phyloP scores from a whole-genome alignment of 2,797 vertebrate species.

The Sebastes elongatus region DNA sequence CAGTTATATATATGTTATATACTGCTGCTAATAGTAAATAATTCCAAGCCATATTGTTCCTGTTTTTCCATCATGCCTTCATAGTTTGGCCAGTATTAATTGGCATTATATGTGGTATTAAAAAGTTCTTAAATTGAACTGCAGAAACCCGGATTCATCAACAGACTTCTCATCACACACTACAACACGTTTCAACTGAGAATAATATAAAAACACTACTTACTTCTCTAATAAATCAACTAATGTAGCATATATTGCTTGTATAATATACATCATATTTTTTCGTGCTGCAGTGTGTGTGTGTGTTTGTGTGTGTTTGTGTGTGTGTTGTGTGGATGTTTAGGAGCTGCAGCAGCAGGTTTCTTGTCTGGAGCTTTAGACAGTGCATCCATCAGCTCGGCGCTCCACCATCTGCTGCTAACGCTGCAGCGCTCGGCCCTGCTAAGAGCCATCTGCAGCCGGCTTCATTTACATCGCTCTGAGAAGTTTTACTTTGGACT shows the following conservation, averaged over 20 bases:
- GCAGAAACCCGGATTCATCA: background rate
- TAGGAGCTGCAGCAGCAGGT: constrained; percentile 54
- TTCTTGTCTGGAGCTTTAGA: constrained; percentile 61
- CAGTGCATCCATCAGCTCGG: constrained; percentile 69
- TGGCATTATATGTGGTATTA: too few species aligned
- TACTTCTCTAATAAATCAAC: background rate
- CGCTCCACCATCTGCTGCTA: constrained; percentile 64
- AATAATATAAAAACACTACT: background rate
- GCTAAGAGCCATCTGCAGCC: constrained; percentile 58
- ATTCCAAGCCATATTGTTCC: background rate
- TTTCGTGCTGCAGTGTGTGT: background rate
- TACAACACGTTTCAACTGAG: background rate
- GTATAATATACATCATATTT: background rate
- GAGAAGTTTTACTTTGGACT: constrained; percentile 41
- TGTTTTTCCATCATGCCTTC: background rate
- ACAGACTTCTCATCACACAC: background rate
- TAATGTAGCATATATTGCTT: background rate
- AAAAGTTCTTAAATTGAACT: background rate
- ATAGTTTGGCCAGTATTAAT: background rate
- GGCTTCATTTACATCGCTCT: constrained; percentile 26
- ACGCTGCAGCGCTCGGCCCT: constrained; percentile 39
- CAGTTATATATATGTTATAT: background rate
- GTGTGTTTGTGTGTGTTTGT: background rate
- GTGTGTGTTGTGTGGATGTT: constrained; percentile 7
- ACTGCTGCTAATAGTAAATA: too few species aligned